Evolutionary conservation across 2,888 invertebrate genomes (phyloP).

Genomic region (Brachyopa scutellaris): DNA sequence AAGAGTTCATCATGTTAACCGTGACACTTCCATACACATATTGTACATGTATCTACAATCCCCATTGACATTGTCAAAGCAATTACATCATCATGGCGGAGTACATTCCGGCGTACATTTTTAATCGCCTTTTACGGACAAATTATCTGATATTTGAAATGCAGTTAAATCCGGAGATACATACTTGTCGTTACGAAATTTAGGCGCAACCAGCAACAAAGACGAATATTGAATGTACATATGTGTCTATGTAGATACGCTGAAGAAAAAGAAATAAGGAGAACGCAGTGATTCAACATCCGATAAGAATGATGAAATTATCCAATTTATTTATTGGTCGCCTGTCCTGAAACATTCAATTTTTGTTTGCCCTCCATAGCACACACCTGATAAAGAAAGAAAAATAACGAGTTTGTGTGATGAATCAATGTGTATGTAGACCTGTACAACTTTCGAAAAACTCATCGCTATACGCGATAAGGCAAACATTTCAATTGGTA

Average conservation of each 20-base stretch:
- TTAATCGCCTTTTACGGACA: slow-evolving; percentile 30
- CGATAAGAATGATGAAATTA: slow-evolving; percentile 32
- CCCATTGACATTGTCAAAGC: slow-evolving; percentile 1
- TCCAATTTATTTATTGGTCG: slow-evolving; percentile 33
- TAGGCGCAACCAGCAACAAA: neutral
- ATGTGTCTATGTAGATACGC: too few relatives aligned
- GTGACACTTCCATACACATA: too few relatives aligned
- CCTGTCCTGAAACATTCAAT: neutral
- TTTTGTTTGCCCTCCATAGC: neutral
- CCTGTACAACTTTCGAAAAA: slow-evolving; percentile 40
- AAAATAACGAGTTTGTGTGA: slow-evolving; percentile 31
- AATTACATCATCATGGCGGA: slow-evolving; percentile 31
- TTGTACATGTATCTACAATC: too few relatives aligned
- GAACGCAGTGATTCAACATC: slow-evolving; percentile 28
- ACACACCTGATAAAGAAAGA: slow-evolving; percentile 12
- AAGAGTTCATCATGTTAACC: slow-evolving; percentile 34
- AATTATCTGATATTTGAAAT: slow-evolving; percentile 10
- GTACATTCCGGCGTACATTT: neutral
- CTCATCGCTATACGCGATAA: slow-evolving; percentile 32
- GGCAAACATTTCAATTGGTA: slow-evolving; percentile 13
- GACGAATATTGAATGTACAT: slow-evolving; percentile 14
- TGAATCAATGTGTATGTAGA: slow-evolving; percentile 42
- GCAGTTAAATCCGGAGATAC: slow-evolving; percentile 5
- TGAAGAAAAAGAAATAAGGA: neutral
- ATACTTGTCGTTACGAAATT: neutral